These are phyloP conservation scores for Phlogophora meticulosa DNA, from an alignment of 2,888 invertebrate species.

Conservation along the genomic window DNA sequence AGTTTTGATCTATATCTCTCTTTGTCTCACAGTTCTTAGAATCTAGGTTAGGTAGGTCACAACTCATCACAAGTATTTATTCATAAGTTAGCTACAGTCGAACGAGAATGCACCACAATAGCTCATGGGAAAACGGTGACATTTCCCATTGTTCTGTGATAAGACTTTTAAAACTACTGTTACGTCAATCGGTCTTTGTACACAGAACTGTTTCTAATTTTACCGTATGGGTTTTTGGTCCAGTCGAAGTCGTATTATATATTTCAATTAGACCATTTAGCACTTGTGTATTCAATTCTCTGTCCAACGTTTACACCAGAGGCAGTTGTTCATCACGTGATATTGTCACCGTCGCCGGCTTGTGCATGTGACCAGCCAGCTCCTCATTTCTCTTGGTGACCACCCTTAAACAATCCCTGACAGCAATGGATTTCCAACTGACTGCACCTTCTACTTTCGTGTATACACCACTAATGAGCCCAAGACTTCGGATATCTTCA, in stretches of 20 bases:
- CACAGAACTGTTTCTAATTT: slow-evolving; percentile 12
- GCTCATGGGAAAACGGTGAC: slow-evolving; percentile 12
- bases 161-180: slow-evolving; percentile 12
- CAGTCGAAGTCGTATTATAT: background rate
- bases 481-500: too few relatives aligned
- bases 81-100: background rate
- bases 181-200: slow-evolving; percentile 4
- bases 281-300: background rate
- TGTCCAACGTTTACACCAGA: background rate
- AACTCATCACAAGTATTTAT: too few relatives aligned
- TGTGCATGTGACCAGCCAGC: background rate
- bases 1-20: background rate
- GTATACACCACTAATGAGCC: too few relatives aligned
- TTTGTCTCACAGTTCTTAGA: too few relatives aligned
- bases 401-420: too few relatives aligned
- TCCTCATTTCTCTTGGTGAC: background rate
- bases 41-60: too few relatives aligned
- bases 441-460: too few relatives aligned
- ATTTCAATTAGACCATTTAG: slow-evolving; percentile 20
- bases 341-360: too few relatives aligned
- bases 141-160: slow-evolving; percentile 25
- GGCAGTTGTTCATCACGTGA: background rate
- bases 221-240: slow-evolving; percentile 9
- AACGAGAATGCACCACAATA: slow-evolving; percentile 5
- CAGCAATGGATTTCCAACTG: too few relatives aligned